Base-by-base conservation (phyloP, 2,888 invertebrate genomes). In the Odontomyia ornata region DNA sequence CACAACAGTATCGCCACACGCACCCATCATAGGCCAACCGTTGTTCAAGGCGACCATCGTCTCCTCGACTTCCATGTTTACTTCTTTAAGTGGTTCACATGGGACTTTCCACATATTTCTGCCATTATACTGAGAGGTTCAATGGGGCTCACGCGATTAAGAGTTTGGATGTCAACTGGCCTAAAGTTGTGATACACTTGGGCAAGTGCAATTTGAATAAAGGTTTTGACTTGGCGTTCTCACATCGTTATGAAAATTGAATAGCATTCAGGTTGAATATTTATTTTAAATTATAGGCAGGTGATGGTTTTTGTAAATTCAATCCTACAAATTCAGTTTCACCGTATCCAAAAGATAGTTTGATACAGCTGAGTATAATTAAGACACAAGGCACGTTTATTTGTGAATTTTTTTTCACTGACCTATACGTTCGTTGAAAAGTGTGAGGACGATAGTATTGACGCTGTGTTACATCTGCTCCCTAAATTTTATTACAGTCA, bases 41-140 rank as follows among this genome's bases (percentile, higher is more conserved):
- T 36, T 27, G 62, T 23, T n/a, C 28, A 62, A 27, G 18, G 7
- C 13, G 62, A 27, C 23, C 28, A 62, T 15, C 25, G 60, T 25
- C 3, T 13, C 23, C n/a, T 11, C 27, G 27, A 13, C 13, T 23
- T 60, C 60, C 60, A 60, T 60, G 23, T 60, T 60, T 25, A 60
- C 25, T 60, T 60, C 27, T 62, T 30, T 36, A 65, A 65, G 65
- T 65, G 65, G 65, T 30, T 65, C 30, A 65, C 65, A 65, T 65
- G 65, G 65, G 30, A 60, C 21, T 60, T 60, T 23, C 25, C 9
- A 9, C 52, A 52, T 52, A 21, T 25, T 7, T 4, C n/a, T 65
- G 65, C 9, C 36, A 65, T 36, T 65, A 27, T 18, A 36, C 36
- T 30, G n/a, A 65, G 21, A 28, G 27, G 52, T 15, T 52, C 52